These are phyloP conservation scores for Pectinophora gossypiella DNA, from an alignment of 1,140 invertebrate species.

Conservation along the genomic window DNA sequence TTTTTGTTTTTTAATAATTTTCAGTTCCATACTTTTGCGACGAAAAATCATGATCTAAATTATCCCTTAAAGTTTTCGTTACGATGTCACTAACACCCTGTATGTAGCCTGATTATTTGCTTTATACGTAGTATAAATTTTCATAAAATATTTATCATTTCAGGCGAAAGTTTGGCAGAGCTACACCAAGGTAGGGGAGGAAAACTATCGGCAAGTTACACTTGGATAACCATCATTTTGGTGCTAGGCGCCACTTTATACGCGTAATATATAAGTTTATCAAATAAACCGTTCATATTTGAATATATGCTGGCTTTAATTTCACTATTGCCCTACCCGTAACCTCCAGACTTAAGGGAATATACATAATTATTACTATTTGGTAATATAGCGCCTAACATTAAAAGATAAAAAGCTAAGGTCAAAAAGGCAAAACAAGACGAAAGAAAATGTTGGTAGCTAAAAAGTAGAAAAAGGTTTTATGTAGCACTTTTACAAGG, in stretches of 20 bases:
- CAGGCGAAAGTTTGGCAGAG: constrained; percentile 63
- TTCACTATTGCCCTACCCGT: neutral
- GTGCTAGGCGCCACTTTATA: constrained; percentile 40
- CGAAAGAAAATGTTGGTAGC: too few species aligned
- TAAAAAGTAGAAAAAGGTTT: too few species aligned
- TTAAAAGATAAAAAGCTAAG: too few species aligned
- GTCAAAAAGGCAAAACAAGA: too few species aligned
- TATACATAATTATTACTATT: too few species aligned
- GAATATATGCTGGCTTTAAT: constrained; percentile 1
- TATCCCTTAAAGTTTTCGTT: too few species aligned
- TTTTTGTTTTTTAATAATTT: too few species aligned
- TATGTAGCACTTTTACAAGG: too few species aligned
- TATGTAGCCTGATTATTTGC: neutral
- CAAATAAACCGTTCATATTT: constrained; percentile 65
- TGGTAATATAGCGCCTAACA: too few species aligned
- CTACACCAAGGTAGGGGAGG: constrained; percentile 44
- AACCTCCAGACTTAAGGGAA: neutral
- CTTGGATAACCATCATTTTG: constrained; percentile 17
- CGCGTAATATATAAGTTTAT: constrained; percentile 30
- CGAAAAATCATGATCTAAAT: too few species aligned
- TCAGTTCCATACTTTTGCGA: too few species aligned
- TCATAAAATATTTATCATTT: neutral
- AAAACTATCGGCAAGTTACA: constrained; percentile 4
- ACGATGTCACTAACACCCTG: too few species aligned
- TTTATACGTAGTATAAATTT: neutral